phyloP scores from a whole-genome alignment of 2,113 vertebrate genomes.

The Nannospalax galili region DNA sequence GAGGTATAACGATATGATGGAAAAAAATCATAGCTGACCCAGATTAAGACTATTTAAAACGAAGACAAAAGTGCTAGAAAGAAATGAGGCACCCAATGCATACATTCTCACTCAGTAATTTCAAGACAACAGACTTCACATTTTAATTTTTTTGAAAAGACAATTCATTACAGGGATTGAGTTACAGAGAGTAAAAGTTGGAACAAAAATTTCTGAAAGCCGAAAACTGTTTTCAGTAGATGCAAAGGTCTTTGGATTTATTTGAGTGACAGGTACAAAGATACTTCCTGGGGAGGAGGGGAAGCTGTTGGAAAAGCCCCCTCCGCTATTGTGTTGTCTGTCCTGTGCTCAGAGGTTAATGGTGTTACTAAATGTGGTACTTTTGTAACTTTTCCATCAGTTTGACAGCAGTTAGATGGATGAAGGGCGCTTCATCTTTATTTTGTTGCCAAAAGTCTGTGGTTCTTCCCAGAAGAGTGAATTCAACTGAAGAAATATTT shows the following conservation, averaged over 20 bases:
- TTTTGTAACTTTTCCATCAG: neutral
- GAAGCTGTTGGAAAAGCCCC: neutral
- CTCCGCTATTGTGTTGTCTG: neutral
- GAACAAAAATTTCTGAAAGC: neutral
- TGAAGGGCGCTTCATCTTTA: neutral
- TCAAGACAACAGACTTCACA: neutral
- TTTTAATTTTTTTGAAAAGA: slow-evolving; percentile 25
- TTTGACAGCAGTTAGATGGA: neutral
- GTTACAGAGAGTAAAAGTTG: neutral
- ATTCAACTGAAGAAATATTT: slow-evolving; percentile 57
- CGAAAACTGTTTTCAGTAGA: neutral
- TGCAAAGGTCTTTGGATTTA: neutral
- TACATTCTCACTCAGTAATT: neutral
- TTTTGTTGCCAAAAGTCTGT: slow-evolving; percentile 53
- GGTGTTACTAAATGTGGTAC: neutral
- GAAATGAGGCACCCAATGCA: neutral
- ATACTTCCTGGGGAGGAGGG: neutral
- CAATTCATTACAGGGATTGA: neutral
- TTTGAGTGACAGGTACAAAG: neutral
- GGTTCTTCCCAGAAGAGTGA: slow-evolving; percentile 51
- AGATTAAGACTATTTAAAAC: neutral
- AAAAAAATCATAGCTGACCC: neutral
- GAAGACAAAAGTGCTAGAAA: neutral
- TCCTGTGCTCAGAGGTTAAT: neutral
- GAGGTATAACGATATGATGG: neutral